A percentile compares a stretch with the other conserved stretches of the same genome.
These are phyloP conservation scores for Sebastes goodei DNA, from an alignment of 2,797 vertebrate genomes.

Conservation along the genomic window DNA sequence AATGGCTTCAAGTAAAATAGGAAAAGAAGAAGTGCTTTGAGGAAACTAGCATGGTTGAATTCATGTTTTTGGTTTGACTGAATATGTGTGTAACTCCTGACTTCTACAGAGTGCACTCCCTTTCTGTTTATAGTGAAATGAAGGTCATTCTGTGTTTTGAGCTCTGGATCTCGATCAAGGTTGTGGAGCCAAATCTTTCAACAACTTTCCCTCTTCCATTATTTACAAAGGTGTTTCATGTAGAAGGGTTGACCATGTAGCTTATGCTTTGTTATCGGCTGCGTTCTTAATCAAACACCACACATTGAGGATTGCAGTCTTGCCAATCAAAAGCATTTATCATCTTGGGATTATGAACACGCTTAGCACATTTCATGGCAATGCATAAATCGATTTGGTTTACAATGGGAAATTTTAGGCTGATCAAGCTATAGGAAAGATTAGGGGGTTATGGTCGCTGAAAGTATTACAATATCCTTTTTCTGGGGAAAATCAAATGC, in stretches of 20 bases:
- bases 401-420: neutral
- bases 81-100: too few species aligned
- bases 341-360: neutral
- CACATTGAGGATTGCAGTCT: neutral
- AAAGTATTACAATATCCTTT: neutral
- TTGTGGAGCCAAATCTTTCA: neutral
- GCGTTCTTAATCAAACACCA: neutral
- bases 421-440: neutral
- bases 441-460: neutral
- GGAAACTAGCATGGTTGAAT: too few species aligned
- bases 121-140: neutral
- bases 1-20: too few species aligned
- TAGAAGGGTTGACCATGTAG: neutral
- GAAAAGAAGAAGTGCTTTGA: too few species aligned
- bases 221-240: neutral
- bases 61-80: too few species aligned
- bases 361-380: neutral
- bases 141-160: slow-evolving; percentile 30
- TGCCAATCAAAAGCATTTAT: neutral
- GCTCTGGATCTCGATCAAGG: slow-evolving; percentile 1
- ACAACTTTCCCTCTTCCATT: neutral
- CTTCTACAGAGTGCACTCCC: neutral
- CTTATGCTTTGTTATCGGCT: neutral
- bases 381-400: neutral
- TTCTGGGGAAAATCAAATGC: neutral